These are phyloP conservation scores for Phrixothrix hirtus DNA, from an alignment of 2,888 invertebrate species.

Conservation along the genomic window DNA sequence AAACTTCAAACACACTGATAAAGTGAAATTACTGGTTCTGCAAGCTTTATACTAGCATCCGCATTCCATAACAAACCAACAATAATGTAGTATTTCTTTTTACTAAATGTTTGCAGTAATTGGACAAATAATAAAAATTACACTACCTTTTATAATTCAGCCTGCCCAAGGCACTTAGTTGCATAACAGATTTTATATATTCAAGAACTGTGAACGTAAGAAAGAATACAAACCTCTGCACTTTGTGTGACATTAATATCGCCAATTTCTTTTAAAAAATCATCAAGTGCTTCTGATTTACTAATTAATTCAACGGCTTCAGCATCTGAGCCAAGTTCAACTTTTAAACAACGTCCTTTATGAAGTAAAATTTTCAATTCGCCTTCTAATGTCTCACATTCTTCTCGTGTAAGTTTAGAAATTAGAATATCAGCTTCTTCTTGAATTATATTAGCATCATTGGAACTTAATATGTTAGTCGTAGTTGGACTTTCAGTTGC, in stretches of 20 bases:
- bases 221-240: constrained; percentile 58
- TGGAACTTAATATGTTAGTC: neutral
- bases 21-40: too few species aligned
- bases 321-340: constrained; percentile 62
- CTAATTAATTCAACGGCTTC: constrained; percentile 61
- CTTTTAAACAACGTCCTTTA: constrained; percentile 59
- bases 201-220: neutral
- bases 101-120: neutral
- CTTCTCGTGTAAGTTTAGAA: constrained; percentile 66
- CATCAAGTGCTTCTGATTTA: constrained; percentile 60
- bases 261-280: constrained; percentile 65
- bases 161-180: too few species aligned
- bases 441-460: constrained; percentile 17
- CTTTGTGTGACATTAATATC: constrained; percentile 64
- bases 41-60: too few species aligned
- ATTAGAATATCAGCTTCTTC: constrained; percentile 53
- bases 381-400: constrained; percentile 67
- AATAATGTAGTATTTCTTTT: neutral
- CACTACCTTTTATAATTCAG: too few species aligned
- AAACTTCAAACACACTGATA: too few species aligned
- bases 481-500: neutral
- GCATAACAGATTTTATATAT: neutral
- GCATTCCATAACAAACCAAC: too few species aligned
- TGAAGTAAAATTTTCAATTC: constrained; percentile 66
- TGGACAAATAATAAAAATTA: too few species aligned